Percentiles rank a stretch among this genome's conserved stretches.
phyloP scores from a whole-genome alignment of 2,113 vertebrate species.

The Plecotus auritus region DNA sequence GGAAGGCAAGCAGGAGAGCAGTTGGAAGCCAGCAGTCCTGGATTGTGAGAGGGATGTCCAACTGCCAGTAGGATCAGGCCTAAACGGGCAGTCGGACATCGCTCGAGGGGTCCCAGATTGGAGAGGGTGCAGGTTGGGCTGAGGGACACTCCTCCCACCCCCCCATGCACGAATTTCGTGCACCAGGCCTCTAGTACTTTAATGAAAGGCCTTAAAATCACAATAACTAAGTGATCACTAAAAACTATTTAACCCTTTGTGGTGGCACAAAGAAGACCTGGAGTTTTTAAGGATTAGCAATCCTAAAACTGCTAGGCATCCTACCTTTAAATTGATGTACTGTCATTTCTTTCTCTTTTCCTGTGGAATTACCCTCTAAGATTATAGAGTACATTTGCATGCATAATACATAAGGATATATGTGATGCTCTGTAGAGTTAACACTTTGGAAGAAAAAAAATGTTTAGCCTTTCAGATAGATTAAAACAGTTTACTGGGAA shows the following conservation, averaged over 20 bases:
- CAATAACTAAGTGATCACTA: background rate
- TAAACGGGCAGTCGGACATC: no score
- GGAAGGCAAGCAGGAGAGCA: no score
- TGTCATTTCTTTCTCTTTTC: conserved; percentile 19
- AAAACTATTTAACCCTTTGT: background rate
- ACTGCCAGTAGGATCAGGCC: no score
- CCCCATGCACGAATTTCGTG: no score
- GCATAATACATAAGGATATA: conserved; percentile 41
- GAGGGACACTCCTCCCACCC: no score
- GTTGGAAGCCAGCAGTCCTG: no score
- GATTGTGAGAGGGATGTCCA: no score
- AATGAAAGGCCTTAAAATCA: background rate
- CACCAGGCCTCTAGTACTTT: background rate
- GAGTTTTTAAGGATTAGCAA: background rate
- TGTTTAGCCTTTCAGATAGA: conserved; percentile 61
- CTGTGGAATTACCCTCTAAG: background rate
- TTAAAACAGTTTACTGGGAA: conserved; percentile 69
- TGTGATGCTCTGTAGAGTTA: conserved; percentile 43
- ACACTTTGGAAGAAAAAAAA: conserved; percentile 40
- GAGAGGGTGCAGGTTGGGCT: no score
- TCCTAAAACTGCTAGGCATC: background rate
- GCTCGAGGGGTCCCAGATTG: no score
- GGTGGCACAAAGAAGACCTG: background rate
- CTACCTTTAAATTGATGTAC: background rate
- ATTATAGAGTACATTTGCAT: conserved; percentile 51